Conservation (phyloP, 2,113 vertebrate species). For the Pedionomus torquatus region DNA sequence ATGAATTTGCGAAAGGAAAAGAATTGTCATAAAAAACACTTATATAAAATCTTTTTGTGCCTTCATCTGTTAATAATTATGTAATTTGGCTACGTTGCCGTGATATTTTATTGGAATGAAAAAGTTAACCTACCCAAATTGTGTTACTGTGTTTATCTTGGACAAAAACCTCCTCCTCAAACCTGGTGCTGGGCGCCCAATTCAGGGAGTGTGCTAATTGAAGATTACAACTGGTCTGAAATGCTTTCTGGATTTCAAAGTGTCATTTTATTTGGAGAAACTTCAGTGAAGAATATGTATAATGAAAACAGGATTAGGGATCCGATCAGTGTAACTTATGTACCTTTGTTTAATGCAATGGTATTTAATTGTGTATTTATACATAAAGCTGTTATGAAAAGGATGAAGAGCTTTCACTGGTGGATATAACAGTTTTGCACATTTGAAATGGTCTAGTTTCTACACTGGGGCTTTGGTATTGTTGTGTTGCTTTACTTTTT, state of each 20-base stretch:
- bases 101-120: not conserved
- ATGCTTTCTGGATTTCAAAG: not conserved
- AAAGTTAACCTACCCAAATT: not conserved
- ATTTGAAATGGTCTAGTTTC: rapidly evolving
- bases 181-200: not conserved
- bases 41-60: not conserved
- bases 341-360: not conserved
- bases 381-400: not conserved
- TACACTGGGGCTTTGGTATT: not conserved
- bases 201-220: not conserved
- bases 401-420: not conserved
- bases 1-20: not conserved
- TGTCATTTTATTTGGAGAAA: not conserved
- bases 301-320: not conserved
- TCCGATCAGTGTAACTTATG: not conserved
- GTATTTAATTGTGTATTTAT: not conserved
- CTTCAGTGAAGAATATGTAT: not conserved
- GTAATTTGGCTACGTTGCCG: not conserved
- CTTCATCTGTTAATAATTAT: conserved; percentile 28
- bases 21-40: not conserved
- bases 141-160: conserved; percentile 30
- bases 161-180: not conserved
- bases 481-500: not conserved
- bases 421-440: not conserved
- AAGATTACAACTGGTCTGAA: not conserved